Evolutionary conservation across 2,797 vertebrate genomes (phyloP).

Genomic region (Cyprinella venusta): DNA sequence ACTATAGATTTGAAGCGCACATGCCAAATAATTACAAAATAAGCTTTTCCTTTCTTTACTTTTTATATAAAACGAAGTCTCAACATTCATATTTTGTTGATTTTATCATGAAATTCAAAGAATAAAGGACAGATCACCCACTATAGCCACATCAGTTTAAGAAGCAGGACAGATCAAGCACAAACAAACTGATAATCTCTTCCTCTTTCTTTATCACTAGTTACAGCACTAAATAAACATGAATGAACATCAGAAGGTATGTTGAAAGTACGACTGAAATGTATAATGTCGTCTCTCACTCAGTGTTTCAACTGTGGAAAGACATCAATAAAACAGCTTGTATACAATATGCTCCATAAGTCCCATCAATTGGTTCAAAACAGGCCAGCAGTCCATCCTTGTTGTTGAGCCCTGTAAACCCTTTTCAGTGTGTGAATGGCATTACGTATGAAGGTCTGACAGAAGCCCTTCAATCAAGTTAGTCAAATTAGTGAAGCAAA

Average conservation of each 20-base stretch:
- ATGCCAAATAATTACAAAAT: background rate
- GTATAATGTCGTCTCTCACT: background rate
- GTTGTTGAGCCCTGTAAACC: slow-evolving; percentile 4
- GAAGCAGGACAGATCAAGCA: background rate
- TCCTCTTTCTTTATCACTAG: background rate
- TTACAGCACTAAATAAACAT: background rate
- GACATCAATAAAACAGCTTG: background rate
- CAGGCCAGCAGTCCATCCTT: background rate
- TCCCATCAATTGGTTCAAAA: background rate
- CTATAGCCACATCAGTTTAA: background rate
- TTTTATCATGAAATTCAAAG: background rate
- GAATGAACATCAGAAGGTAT: background rate
- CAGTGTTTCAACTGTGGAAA: background rate
- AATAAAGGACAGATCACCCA: background rate
- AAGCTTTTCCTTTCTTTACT: background rate
- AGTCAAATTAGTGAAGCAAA: slow-evolving; percentile 37
- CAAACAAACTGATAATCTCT: background rate
- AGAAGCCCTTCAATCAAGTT: slow-evolving; percentile 24
- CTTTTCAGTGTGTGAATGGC: slow-evolving; percentile 8
- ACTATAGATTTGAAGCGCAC: background rate
- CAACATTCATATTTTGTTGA: background rate
- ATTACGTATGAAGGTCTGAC: slow-evolving; percentile 30
- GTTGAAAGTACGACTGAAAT: background rate
- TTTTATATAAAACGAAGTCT: background rate
- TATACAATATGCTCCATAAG: background rate